Base-by-base conservation (phyloP, 2,797 vertebrate genomes). In the Dipus sagitta region DNA sequence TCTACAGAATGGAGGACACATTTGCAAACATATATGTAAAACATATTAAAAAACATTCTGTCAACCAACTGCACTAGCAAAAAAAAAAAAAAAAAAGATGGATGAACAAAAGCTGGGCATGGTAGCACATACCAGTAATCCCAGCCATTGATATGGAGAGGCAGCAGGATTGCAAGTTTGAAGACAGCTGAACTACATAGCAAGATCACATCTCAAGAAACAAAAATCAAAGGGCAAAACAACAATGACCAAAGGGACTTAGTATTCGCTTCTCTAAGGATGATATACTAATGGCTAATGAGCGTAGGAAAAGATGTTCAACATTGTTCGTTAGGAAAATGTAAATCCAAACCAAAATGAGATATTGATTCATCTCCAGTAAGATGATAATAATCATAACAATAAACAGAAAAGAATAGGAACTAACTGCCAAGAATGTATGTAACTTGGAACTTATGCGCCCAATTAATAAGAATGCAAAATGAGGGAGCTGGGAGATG, bases 301-400 rank as follows among this genome's bases (percentile, higher is more conserved):
- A 78, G 30, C 28, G 77, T 6, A 38, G 65, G 70, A 86, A 67
- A 88, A 84, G 4, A 77, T 60, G 13, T 2, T 83, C 26, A 60
- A 20, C 14, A 64, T 71, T 79, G 70, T 28, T 84, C 72, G 76
- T 42, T 67, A 83, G 54, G 58, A 67, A 94, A 96, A 94, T 82
- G 54, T 54, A 88, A 87, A 86, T 90, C 34, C 83, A 71, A 92
- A 88, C 34, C 52, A 81, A 28, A 52, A 7, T 72, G 77, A 91
- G 42, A 94, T 70, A 74, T 26, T 24, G 79, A 18, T 68, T 60
- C 20, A 88, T 3, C 77, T 14, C 47, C 21, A n/a, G 58, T 65
- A 86, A 11, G 21, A 92, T 83, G 71, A 68, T 9, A 64, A 77
- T 65, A 85, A 38, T 0, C 34, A n/a, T 32, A 24, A 60, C 52